Percentiles rank a stretch among this genome's conserved stretches.
Conservation (phyloP, 2,797 vertebrate genomes). For the Cyprinodon diabolis region DNA sequence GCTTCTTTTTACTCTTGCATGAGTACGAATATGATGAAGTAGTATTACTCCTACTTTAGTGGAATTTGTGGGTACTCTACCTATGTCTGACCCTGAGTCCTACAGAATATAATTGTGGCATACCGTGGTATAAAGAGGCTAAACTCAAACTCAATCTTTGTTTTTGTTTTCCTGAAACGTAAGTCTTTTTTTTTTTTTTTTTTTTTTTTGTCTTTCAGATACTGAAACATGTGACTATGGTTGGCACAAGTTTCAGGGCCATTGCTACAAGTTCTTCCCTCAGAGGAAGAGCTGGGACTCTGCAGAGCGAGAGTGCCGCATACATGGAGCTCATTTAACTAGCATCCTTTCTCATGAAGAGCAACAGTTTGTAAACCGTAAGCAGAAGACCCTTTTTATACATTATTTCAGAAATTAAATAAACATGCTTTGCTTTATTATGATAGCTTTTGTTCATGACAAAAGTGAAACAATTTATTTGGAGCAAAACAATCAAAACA, state of each 20-base stretch:
- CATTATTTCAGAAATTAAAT: neutral
- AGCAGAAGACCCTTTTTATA: slow-evolving; percentile 54
- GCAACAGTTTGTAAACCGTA: slow-evolving; percentile 96
- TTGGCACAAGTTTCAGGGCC: slow-evolving; percentile 99
- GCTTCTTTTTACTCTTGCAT: no score
- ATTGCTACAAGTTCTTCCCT: slow-evolving; percentile 96
- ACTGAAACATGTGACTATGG: slow-evolving; percentile 93
- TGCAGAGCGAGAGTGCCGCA: slow-evolving; percentile 93
- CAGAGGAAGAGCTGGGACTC: slow-evolving; percentile 93
- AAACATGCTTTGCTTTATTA: slow-evolving; percentile 4
- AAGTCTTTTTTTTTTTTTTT: no score
- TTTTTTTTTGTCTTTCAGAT: slow-evolving; percentile 76
- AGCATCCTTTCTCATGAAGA: slow-evolving; percentile 94
- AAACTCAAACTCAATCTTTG: slow-evolving; percentile 13
- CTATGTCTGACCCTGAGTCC: no score
- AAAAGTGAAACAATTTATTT: neutral
- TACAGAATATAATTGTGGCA: no score
- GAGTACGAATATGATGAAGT: no score
- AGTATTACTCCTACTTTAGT: no score
- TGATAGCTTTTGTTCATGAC: neutral
- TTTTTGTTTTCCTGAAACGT: no score
- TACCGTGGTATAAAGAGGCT: neutral
- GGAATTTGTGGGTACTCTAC: no score
- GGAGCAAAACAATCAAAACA: slow-evolving; percentile 6
- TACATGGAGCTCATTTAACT: slow-evolving; percentile 92